Conservation (phyloP, 2,113 vertebrate genomes). For the Petromus typicus region DNA sequence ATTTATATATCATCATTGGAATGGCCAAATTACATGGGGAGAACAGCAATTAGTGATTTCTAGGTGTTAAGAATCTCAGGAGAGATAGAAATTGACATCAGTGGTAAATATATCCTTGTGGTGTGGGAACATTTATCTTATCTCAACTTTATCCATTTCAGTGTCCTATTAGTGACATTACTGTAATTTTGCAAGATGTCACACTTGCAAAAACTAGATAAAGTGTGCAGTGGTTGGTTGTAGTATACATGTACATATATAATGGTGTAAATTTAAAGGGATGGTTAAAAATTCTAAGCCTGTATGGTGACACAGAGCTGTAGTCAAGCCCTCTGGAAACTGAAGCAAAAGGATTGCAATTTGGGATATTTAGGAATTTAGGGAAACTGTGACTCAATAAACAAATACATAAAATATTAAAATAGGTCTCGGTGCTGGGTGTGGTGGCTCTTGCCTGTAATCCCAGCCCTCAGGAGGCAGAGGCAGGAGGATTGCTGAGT, state of each 20-base stretch:
- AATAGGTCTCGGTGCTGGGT: too few species aligned
- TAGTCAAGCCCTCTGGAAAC: neutral
- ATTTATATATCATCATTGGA: neutral
- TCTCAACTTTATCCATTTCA: neutral
- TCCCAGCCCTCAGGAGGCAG: too few species aligned
- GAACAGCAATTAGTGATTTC: neutral
- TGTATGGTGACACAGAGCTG: neutral
- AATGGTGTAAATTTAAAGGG: neutral
- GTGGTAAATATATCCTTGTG: neutral
- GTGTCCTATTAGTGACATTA: neutral
- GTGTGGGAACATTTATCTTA: neutral
- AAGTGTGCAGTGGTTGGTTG: neutral
- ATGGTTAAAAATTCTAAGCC: neutral
- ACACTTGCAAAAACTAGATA: neutral
- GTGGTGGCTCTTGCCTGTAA: too few species aligned
- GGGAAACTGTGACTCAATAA: neutral
- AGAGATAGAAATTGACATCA: neutral
- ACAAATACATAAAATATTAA: too few species aligned
- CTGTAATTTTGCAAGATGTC: neutral
- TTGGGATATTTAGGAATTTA: neutral
- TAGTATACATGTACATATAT: neutral
- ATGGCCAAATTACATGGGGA: neutral
- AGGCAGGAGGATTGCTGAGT: too few species aligned
- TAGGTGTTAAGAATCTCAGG: neutral
- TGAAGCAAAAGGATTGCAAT: neutral